Percentiles rank a stretch among this genome's conserved stretches.
These are phyloP conservation scores for Cryptus armator DNA, from an alignment of 2,888 invertebrate species.

Conservation along the genomic window DNA sequence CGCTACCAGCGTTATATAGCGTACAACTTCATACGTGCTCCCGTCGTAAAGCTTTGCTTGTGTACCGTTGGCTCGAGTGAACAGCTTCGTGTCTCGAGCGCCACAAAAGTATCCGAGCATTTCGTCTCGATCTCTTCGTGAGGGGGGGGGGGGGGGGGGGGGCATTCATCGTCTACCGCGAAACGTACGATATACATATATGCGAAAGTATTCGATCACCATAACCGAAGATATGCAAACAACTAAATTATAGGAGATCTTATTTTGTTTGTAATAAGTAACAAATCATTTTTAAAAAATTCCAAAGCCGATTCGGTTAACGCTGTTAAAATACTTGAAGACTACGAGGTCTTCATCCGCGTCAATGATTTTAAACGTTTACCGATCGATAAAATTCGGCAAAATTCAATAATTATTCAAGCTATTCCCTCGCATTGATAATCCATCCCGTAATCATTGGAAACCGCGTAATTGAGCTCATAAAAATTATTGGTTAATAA, in stretches of 20 bases:
- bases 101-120: constrained; percentile 55
- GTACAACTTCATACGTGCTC: constrained; percentile 37
- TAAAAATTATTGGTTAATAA: constrained; percentile 26
- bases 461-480: background rate
- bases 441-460: constrained; percentile 14
- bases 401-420: constrained; percentile 20
- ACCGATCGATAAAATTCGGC: constrained; percentile 21
- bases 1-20: constrained; percentile 51
- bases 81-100: constrained; percentile 45
- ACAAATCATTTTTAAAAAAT: background rate
- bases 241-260: background rate
- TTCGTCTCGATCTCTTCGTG: constrained; percentile 60
- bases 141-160: no score
- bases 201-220: constrained; percentile 13
- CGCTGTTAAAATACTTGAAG: no score
- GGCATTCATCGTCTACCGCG: constrained; percentile 50
- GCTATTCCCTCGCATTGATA: constrained; percentile 2
- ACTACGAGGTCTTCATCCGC: background rate
- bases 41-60: constrained; percentile 56
- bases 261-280: background rate
- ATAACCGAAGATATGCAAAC: constrained; percentile 15
- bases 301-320: no score
- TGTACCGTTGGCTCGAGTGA: constrained; percentile 30
- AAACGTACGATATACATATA: background rate
- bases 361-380: background rate